Conservation (phyloP, 2,113 vertebrate genomes). For the Progne subis region DNA sequence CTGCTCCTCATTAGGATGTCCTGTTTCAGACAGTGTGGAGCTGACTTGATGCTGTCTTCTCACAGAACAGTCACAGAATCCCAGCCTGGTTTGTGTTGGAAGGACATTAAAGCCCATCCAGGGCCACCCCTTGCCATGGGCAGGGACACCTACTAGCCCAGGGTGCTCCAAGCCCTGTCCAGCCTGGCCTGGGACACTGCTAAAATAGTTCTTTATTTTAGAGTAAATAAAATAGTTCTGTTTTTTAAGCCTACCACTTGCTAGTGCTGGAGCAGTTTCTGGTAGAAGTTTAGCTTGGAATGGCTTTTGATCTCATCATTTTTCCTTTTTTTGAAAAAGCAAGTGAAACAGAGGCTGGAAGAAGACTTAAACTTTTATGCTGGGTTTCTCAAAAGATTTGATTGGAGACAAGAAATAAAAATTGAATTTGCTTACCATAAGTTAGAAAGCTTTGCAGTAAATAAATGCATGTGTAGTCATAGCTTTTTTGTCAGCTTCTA, state of each 20-base stretch:
- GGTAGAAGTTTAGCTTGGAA: not conserved
- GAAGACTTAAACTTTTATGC: not conserved
- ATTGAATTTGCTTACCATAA: not conserved
- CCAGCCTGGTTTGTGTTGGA: not conserved
- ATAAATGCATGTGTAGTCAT: not conserved
- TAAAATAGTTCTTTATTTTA: not conserved
- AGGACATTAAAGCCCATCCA: not conserved
- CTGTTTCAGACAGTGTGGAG: not conserved
- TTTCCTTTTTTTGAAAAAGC: not conserved
- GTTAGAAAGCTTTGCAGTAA: not conserved
- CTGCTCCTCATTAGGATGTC: rapidly evolving
- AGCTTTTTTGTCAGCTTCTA: not conserved
- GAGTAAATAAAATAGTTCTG: not conserved
- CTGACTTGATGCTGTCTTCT: not conserved
- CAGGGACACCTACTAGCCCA: not conserved
- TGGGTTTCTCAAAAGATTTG: not conserved
- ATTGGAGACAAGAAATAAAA: not conserved
- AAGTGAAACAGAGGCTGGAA: not conserved
- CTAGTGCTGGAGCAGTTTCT: not conserved
- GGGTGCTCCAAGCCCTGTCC: not conserved
- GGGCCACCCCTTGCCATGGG: not conserved
- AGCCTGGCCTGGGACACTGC: not conserved
- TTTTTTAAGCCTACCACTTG: not conserved
- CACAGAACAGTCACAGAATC: not conserved
- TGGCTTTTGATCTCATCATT: not conserved